A percentile compares a stretch with the other conserved stretches of the same genome.
These are phyloP conservation scores for Hypotaenidia philippensis DNA, from an alignment of 2,797 vertebrate genomes.

Conservation along the genomic window DNA sequence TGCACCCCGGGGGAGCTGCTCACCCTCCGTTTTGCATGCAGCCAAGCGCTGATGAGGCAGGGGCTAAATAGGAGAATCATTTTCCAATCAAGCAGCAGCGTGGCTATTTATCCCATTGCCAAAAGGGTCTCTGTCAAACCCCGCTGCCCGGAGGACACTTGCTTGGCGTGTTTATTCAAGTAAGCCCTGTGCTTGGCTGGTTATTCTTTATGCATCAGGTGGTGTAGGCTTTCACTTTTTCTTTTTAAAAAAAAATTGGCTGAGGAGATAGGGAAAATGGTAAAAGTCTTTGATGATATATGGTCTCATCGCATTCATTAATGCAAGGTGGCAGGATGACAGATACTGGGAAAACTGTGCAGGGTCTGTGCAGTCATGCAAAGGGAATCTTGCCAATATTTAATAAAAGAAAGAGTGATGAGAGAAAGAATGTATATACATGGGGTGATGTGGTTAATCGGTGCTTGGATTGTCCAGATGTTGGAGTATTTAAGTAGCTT, in stretches of 20 bases:
- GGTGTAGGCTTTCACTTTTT: neutral
- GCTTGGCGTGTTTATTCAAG: conserved; percentile 25
- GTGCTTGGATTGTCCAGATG: conserved; percentile 48
- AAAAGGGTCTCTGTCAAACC: conserved; percentile 29
- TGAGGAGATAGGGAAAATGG: neutral
- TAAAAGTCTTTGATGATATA: conserved; percentile 41
- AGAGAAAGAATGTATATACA: neutral
- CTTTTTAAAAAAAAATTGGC: neutral
- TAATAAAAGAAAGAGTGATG: neutral
- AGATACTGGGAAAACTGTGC: neutral
- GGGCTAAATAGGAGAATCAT: conserved; percentile 82
- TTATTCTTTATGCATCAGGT: conserved; percentile 6
- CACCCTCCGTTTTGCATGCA: conserved; percentile 78
- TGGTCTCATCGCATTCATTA: neutral
- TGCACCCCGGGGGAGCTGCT: conserved; percentile 82
- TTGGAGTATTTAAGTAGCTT: neutral
- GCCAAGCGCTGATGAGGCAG: conserved; percentile 79
- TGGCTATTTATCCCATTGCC: conserved; percentile 80
- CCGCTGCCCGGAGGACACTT: neutral
- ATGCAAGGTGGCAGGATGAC: neutral
- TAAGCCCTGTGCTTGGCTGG: neutral
- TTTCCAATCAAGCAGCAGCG: conserved; percentile 63
- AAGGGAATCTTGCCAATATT: neutral
- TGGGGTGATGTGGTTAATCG: conserved; percentile 5
- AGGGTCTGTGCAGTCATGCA: neutral